Evolutionary conservation across 2,888 invertebrate genomes (phyloP), one percentile per base, ranked within the genome.

Genomic region (Amiota communis): DNA sequence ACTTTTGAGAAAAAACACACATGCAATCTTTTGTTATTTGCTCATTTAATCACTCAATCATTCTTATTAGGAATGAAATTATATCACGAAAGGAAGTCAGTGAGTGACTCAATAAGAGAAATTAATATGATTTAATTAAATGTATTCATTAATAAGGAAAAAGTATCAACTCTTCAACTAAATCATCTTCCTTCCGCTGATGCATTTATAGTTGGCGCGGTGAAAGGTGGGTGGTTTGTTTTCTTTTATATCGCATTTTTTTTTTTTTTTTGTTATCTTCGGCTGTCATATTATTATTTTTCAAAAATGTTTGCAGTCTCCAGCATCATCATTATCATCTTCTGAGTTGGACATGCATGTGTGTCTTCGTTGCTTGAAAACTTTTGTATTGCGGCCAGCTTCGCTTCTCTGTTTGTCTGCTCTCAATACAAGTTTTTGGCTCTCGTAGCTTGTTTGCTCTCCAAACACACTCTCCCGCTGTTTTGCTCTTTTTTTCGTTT

Each of bases 371-470:
- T 56, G 15, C 46, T 70, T 63, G 56, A 46, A 49, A 67, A 17
- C 47, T 36, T 56, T 23, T 46, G 23, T 46, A 53, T 6, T 63
- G 17, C 36, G 2, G 10, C 13, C 36, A 20, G 71, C 64, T 71
- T 15, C 8, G 84, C 80, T 84, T 77, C 74, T 83, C 81, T 23
- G 1, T 23, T 23, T 23, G 23, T 23, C 15, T 20, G 57, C 57
- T 82, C 82, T 82, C 74, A 83, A 85, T 83, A 85, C 83, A 74
- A 79, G 83, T 83, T 83, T 83, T 80, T 12, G 48, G 47, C 17
- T 46, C 61, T 59, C 23, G 1, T 3, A 1, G 1, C 1, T 6
- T 36, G 0, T 6, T 6, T 36, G 36, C 36, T 36, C 36, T 36
- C 36, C 2, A 36, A 17, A 63, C 57, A 53, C 48, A 48, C 15